Conservation (phyloP, 2,888 invertebrate genomes). For the Blera fallax region DNA sequence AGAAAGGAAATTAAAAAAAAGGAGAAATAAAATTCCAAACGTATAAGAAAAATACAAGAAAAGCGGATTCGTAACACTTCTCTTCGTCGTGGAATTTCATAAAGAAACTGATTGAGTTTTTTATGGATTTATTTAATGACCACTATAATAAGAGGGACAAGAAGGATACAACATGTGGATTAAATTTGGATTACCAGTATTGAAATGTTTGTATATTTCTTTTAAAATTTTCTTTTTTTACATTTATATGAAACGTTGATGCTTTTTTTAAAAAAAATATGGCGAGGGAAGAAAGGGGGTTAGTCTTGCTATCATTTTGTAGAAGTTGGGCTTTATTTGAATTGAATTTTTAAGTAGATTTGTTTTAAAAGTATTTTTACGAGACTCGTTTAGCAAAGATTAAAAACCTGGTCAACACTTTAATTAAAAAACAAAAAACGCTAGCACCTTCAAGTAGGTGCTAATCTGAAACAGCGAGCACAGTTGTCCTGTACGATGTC, state of each 20-base stretch:
- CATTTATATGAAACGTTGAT: neutral
- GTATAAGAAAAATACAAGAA: neutral
- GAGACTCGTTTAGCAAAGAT: too few species aligned
- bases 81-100: conserved; percentile 10
- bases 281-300: conserved; percentile 35
- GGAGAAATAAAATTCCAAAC: neutral
- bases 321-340: too few species aligned
- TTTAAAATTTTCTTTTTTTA: neutral
- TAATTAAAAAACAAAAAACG: too few species aligned
- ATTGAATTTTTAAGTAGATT: too few species aligned
- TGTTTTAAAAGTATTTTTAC: too few species aligned
- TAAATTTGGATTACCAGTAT: conserved; percentile 69
- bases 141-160: neutral
- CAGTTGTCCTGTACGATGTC: too few species aligned
- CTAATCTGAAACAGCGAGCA: too few species aligned
- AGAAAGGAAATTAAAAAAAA: conserved; percentile 1
- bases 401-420: too few species aligned
- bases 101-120: conserved; percentile 3
- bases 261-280: neutral
- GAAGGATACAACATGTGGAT: conserved; percentile 68
- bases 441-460: too few species aligned
- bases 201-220: conserved; percentile 63
- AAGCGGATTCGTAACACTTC: conserved; percentile 1
- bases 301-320: too few species aligned
- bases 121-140: conserved; percentile 59